Percentiles rank a stretch among this genome's conserved stretches.
Evolutionary conservation across 2,113 vertebrate species (phyloP).

Genomic region (Neodontobutis hainanensis): DNA sequence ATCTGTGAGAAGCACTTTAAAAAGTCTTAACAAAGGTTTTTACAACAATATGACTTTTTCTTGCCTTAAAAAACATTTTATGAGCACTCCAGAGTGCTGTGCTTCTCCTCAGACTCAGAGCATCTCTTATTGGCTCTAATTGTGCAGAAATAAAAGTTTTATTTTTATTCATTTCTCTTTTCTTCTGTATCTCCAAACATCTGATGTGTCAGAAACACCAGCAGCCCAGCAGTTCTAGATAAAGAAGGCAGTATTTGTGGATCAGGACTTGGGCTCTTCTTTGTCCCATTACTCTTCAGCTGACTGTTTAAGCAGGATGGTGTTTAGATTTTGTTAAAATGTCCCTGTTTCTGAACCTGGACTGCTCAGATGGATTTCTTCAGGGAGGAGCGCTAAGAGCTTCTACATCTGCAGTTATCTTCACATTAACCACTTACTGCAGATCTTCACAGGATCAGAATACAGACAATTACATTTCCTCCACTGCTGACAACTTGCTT

Average conservation of each 20-base stretch:
- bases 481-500: conserved; percentile 38
- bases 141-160: conserved; percentile 49
- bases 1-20: no score
- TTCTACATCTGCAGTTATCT: conserved; percentile 44
- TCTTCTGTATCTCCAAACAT: conserved; percentile 53
- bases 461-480: conserved; percentile 57
- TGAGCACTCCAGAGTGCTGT: no score
- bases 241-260: conserved; percentile 45
- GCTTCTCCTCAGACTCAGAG: no score
- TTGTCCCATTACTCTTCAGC: conserved; percentile 63
- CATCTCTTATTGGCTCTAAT: neutral
- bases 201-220: conserved; percentile 44
- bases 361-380: conserved; percentile 51
- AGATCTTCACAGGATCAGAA: conserved; percentile 50
- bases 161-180: conserved; percentile 60
- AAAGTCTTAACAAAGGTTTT: no score
- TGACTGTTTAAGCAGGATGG: conserved; percentile 44
- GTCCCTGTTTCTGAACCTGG: conserved; percentile 39
- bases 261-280: conserved; percentile 49
- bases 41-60: no score
- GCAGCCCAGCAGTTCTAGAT: conserved; percentile 35
- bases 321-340: conserved; percentile 60
- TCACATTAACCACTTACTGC: conserved; percentile 63
- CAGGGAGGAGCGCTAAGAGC: conserved; percentile 30
- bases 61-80: no score